Percentiles rank a stretch among this genome's conserved stretches.
These are phyloP conservation scores for Rallus limicola DNA, from an alignment of 2,113 vertebrate species.

Conservation along the genomic window DNA sequence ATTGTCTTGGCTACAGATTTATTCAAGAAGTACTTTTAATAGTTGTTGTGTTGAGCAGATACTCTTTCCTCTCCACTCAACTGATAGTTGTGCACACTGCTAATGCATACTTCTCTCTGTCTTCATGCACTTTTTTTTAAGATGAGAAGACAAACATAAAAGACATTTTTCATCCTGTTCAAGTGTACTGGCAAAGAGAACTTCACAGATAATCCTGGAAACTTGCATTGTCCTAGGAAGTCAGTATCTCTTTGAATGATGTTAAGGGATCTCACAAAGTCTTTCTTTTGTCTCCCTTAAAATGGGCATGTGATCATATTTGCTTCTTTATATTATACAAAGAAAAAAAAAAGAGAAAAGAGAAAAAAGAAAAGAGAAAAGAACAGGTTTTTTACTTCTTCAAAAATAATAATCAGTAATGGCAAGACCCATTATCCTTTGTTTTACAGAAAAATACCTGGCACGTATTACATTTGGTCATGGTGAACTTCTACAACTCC, in stretches of 20 bases:
- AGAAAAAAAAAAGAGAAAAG: neutral
- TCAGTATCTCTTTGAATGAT: neutral
- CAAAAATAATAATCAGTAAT: neutral
- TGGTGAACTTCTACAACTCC: neutral
- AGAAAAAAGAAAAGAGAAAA: neutral
- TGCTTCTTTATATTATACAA: neutral
- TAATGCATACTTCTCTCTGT: neutral
- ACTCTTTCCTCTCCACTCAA: neutral
- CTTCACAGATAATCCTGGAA: neutral
- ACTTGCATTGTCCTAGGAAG: neutral
- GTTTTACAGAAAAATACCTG: neutral
- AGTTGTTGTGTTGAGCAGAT: neutral
- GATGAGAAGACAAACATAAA: neutral
- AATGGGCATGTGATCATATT: neutral
- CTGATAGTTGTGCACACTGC: neutral
- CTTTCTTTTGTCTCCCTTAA: neutral
- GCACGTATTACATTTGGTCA: neutral
- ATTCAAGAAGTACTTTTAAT: neutral
- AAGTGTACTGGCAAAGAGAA: neutral
- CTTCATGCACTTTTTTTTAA: neutral
- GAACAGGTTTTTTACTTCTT: neutral
- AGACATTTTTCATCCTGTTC: neutral
- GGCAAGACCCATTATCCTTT: neutral
- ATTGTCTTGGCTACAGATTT: neutral
- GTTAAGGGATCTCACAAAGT: neutral